phyloP scores from a whole-genome alignment of 2,113 vertebrate species.

The Galeopterus variegatus region DNA sequence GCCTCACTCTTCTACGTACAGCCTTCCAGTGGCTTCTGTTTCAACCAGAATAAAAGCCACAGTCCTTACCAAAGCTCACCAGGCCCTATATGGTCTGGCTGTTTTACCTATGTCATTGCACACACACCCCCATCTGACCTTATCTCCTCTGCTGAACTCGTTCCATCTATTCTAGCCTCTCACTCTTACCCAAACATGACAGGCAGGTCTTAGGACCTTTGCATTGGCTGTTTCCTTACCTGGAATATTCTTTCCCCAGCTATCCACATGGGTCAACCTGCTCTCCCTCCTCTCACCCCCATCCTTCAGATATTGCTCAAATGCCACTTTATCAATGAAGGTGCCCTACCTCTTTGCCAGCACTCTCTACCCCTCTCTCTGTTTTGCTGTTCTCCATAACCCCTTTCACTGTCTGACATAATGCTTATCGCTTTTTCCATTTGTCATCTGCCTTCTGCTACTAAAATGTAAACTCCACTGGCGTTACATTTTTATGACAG shows the following conservation, averaged over 20 bases:
- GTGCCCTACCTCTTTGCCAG: neutral
- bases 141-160: neutral
- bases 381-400: neutral
- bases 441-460: neutral
- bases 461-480: neutral
- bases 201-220: neutral
- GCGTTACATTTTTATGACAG: neutral
- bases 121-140: neutral
- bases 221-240: neutral
- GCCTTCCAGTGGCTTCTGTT: neutral
- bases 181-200: neutral
- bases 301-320: neutral
- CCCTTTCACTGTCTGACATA: neutral
- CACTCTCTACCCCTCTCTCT: neutral
- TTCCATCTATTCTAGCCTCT: neutral
- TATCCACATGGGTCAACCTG: neutral
- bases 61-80: neutral
- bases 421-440: neutral
- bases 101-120: neutral
- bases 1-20: neutral
- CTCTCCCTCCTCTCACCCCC: neutral
- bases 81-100: neutral
- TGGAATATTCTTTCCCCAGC: neutral
- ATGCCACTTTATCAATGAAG: neutral
- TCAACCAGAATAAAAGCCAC: neutral